Evolutionary conservation across 1,140 invertebrate genomes (phyloP), one percentile per base, ranked within the genome.

Genomic region (Heterodera carotae): DNA sequence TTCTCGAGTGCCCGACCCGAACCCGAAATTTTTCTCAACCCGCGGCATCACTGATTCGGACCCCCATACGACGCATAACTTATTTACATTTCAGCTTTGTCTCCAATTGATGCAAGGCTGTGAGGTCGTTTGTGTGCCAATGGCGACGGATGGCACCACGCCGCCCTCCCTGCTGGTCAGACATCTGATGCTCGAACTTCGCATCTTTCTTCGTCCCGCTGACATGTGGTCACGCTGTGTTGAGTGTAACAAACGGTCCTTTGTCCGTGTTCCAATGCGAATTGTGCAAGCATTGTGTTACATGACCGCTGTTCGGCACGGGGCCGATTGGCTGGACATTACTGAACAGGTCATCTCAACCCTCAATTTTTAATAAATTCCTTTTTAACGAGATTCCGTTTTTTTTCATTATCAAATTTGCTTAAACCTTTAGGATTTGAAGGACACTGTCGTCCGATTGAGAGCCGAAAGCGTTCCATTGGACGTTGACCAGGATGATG

Each of bases 221-320:
- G 78, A 80, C 66, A 33, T 79, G 33, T 74, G 48, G 34, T 80
- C 78, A 15, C 62, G 78, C 27, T 79, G 78, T 80, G 59, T 72
- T 12, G 69, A 80, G 31, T 79, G 76, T n/a, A 80, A 80, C 69
- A 43, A 60, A 22, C 39, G 78, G 10, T 31, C 77, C 33, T 80
- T 80, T 27, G 77, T 78, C 22, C 77, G 29, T 22, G 34, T 77
- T 15, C 73, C 77, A 8, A 53, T 27, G 29, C 76, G 64, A 31
- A 34, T 80, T 27, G 67, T 73, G 31, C 33, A 69, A 33, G 25
- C 53, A 10, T 75, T 78, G 43, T 78, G 60, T 31, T 66, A 39
- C 34, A 78, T 78, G 39, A 80, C 66, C 39, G 76, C 75, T 8
- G 69, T 75, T 25, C 22, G 66, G 18, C 48, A 39, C 39, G 72